A percentile compares a stretch with the other conserved stretches of the same genome.
Evolutionary conservation across 1,140 invertebrate species (phyloP).

Genomic region (Drosophila micromelanica): DNA sequence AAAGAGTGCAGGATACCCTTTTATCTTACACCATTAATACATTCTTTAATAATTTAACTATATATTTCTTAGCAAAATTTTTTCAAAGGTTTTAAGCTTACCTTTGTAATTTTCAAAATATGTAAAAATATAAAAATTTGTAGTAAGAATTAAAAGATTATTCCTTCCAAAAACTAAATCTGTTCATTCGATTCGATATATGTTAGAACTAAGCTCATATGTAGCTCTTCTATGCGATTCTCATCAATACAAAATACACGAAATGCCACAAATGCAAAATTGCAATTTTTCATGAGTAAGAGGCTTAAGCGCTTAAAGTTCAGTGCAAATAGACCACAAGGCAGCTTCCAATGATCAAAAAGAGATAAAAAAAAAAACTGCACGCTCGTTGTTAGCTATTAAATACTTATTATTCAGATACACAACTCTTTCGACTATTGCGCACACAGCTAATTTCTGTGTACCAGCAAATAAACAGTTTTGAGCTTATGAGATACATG

Average conservation of each 20-base stretch:
- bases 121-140: too few relatives aligned
- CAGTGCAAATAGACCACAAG: slow-evolving; percentile 14
- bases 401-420: slow-evolving; percentile 32
- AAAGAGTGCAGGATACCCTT: too few relatives aligned
- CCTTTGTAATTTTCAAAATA: too few relatives aligned
- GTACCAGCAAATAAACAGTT: slow-evolving; percentile 66
- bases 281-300: slow-evolving; percentile 48
- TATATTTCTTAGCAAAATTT: too few relatives aligned
- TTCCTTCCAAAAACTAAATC: too few relatives aligned
- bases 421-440: slow-evolving; percentile 8
- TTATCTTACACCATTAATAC: too few relatives aligned
- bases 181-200: too few relatives aligned
- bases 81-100: too few relatives aligned
- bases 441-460: slow-evolving; percentile 23
- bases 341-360: not conserved
- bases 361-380: not conserved
- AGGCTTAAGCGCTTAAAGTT: slow-evolving; percentile 54
- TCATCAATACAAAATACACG: not conserved
- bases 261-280: slow-evolving; percentile 17
- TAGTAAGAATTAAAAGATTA: too few relatives aligned
- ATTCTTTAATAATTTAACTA: too few relatives aligned
- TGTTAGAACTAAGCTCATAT: not conserved
- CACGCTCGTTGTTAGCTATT: slow-evolving; percentile 32
- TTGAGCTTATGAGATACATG: slow-evolving; percentile 59
- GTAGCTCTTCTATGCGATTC: slow-evolving; percentile 4